Evolutionary conservation across 2,888 invertebrate genomes (phyloP), one percentile per base, ranked within the genome.

Genomic region (Esperia sulphurella): DNA sequence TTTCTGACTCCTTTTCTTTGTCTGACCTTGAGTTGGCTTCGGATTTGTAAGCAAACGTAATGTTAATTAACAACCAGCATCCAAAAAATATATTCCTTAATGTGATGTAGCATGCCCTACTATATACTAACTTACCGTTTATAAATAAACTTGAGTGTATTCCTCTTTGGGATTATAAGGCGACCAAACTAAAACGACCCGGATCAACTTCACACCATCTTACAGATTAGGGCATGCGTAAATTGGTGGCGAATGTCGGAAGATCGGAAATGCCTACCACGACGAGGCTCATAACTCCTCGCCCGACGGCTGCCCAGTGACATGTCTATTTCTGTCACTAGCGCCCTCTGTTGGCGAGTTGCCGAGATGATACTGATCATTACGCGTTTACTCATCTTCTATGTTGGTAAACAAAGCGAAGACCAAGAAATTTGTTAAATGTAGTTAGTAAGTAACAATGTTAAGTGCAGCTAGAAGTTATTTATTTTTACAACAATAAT

Each of bases 271-370:
- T 83, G 82, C 79, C 81, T 78, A 76, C 79, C 77, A 71, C 76
- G 59, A 56, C 54, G 58, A 50, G 54, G 60, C 68, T 63, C 58
- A 72, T 81, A 82, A 79, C 60, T 81, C 77, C 75, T 70, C 49
- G 52, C 56, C 59, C 55, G 55, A 64, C 65, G 64, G 55, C 51
- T 61, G 68, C 68, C 59, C 73, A 68, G 73, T 75, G 83, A 83
- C 83, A 83, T 54, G 65, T 83, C 79, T 87, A 86, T 84, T 86
- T 82, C 62, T 46, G 77, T 65, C 63, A 42, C 60, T 71, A 83
- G 83, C 84, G 86, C 84, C 86, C 84, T 85, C 86, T 87, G 70
- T 80, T 87, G 87, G 87, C 87, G 76, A 76, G 74, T 64, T 86
- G 87, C 87, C 87, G 83, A 84, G 83, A 66, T 67, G 67, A 63